A percentile compares a stretch with the other conserved stretches of the same genome.
Evolutionary conservation across 2,888 invertebrate species (phyloP).

Genomic region (Oscheius myriophilus): DNA sequence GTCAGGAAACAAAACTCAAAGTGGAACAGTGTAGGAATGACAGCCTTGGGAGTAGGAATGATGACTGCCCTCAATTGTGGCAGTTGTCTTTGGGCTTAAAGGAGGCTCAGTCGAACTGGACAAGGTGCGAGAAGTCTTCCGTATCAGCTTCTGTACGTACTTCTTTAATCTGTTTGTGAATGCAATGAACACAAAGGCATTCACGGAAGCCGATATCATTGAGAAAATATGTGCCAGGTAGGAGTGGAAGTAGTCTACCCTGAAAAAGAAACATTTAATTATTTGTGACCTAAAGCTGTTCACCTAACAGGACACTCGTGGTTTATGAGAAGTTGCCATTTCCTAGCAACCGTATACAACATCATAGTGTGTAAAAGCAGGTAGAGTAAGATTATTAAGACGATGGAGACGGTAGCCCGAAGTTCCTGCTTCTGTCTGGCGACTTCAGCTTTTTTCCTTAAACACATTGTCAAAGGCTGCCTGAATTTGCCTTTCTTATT

Average conservation of each 20-base stretch:
- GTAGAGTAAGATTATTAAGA: constrained; percentile 68
- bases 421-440: constrained; percentile 65
- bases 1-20: constrained; percentile 4
- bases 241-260: constrained; percentile 67
- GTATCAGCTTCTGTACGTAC: constrained; percentile 65
- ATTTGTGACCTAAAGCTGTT: too few relatives aligned
- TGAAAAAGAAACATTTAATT: constrained; percentile 34
- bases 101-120: constrained; percentile 68
- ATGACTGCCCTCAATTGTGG: constrained; percentile 55
- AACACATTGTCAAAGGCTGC: constrained; percentile 53
- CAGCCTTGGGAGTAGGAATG: constrained; percentile 17
- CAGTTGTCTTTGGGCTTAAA: constrained; percentile 61
- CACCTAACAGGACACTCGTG: constrained; percentile 67
- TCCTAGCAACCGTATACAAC: constrained; percentile 62
- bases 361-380: constrained; percentile 66
- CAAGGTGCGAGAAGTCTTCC: constrained; percentile 68
- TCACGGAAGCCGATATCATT: constrained; percentile 67
- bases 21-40: constrained; percentile 17
- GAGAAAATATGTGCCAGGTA: constrained; percentile 65
- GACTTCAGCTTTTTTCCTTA: constrained; percentile 57
- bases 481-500: constrained; percentile 29
- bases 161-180: constrained; percentile 65
- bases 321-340: constrained; percentile 66
- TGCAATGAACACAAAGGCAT: constrained; percentile 70
- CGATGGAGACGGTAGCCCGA: constrained; percentile 62